These are phyloP conservation scores for Paradoxurus hermaphroditus DNA, from an alignment of 2,113 vertebrate genomes.

Conservation along the genomic window DNA sequence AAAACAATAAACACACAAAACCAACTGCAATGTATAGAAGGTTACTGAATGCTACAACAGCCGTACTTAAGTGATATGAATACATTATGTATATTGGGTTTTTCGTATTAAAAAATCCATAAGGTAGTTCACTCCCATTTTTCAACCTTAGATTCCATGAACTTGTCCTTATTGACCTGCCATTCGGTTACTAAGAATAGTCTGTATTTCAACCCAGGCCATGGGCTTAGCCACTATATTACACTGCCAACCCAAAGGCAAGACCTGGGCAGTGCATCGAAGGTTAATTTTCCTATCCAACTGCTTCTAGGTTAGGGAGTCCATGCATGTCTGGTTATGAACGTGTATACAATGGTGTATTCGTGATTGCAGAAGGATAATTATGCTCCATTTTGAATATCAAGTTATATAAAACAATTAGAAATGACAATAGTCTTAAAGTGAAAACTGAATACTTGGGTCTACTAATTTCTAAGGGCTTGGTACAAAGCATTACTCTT, in stretches of 20 bases:
- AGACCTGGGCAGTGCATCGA: background rate
- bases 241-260: background rate
- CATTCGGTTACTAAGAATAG: background rate
- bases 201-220: background rate
- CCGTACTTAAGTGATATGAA: background rate
- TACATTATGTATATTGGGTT: background rate
- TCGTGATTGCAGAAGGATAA: background rate
- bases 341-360: background rate
- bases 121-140: background rate
- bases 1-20: background rate
- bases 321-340: background rate
- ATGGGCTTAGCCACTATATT: background rate
- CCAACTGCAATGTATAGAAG: background rate
- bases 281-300: background rate
- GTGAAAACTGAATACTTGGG: background rate
- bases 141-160: background rate
- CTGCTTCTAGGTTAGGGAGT: background rate
- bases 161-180: background rate
- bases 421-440: background rate
- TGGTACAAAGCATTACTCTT: background rate
- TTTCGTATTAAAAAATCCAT: background rate
- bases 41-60: background rate
- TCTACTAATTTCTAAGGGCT: background rate
- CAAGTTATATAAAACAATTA: background rate
- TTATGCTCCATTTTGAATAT: background rate